Evolutionary conservation across 2,797 vertebrate genomes (phyloP), one percentile per base, ranked within the genome.

Genomic region (Hippopotamyrus pictus): DNA sequence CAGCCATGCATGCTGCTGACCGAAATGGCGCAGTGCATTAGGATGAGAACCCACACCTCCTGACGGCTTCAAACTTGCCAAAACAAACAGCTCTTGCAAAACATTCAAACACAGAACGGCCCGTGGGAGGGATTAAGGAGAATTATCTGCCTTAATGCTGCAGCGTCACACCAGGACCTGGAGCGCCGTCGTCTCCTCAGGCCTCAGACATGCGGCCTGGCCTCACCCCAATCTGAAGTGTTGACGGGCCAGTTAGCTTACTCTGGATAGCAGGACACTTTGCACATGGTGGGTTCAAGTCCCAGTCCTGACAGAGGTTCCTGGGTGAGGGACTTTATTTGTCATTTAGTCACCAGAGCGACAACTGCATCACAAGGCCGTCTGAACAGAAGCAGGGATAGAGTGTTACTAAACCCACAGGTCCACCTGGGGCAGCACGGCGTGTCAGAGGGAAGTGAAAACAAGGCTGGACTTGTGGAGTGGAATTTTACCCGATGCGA

Each of bases 31-130:
- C 33, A 79, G 73, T 17, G 73, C 73, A 44, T 79, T 79, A 79
- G 12, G 73, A 79, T 41, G 37, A 79, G 73, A 79, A 41, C 29
- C 5, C 29, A 53, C 48, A 41, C 50, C 82, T 84, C 9, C 5
- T 44, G 17, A 44, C 19, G 12, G 41, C 73, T 44, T 51, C 29
- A 88, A 79, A 89, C 62, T 88, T 53, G 76, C 54, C 76, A 69
- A 90, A 90, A 88, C 87, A 87, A 89, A 90, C 62, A 90, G 88
- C 82, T 90, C 84, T 79, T 51, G 33, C 46, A 79, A 76, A 84
- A 84, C 82, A 44, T 84, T 84, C 82, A 48, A 84, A 84, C 7
- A 19, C 41, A 48, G 46, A 84, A 25, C 48, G 62, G 62, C 46
- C 90, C 48, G 22, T 29, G 19, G 51, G 82, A 86, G 83, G 88